phyloP scores from a whole-genome alignment of 2,888 invertebrate species.

The Bugula neritina region DNA sequence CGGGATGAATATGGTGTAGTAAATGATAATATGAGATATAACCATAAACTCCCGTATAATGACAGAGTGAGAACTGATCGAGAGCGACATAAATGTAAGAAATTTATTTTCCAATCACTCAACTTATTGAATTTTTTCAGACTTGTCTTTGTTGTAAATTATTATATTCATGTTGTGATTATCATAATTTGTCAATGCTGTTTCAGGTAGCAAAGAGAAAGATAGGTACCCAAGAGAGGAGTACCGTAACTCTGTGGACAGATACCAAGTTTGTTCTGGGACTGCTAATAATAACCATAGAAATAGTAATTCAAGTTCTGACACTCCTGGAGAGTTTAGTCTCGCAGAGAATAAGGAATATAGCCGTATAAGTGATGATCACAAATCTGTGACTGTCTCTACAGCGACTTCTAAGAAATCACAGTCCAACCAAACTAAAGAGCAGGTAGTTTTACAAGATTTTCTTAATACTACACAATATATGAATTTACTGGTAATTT shows the following conservation, averaged over 20 bases:
- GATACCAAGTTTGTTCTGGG: neutral
- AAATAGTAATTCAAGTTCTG: neutral
- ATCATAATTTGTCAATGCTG: no score
- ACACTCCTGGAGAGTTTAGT: neutral
- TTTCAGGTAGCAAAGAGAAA: neutral
- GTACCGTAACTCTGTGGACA: neutral
- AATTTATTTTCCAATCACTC: no score
- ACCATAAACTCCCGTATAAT: neutral
- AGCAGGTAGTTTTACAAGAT: no score
- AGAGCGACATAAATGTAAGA: slow-evolving; percentile 22
- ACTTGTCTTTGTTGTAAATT: no score
- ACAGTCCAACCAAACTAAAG: neutral
- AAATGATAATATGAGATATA: neutral
- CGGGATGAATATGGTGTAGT: slow-evolving; percentile 5
- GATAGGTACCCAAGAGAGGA: neutral
- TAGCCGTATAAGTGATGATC: neutral
- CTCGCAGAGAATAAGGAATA: neutral
- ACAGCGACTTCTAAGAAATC: neutral
- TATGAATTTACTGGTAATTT: no score
- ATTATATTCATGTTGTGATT: no score
- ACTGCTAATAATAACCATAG: neutral
- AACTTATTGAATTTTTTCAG: no score
- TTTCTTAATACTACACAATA: no score
- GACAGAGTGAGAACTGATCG: neutral
- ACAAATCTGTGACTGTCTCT: no score